These are phyloP conservation scores for Psophia crepitans DNA, from an alignment of 2,113 vertebrate species.

Conservation along the genomic window DNA sequence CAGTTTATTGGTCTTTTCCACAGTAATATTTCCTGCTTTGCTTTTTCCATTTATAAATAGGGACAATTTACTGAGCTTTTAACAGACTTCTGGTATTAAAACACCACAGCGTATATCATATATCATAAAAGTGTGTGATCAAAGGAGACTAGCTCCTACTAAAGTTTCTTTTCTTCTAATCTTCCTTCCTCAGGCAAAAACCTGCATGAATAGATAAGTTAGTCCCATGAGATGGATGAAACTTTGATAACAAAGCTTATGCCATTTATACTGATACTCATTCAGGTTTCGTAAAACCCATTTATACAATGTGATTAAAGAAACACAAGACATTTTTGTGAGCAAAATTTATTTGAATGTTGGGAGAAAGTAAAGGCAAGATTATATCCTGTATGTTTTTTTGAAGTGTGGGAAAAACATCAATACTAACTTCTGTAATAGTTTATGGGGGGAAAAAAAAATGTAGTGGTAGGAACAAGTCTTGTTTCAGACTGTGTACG, in stretches of 20 bases:
- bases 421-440: background rate
- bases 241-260: background rate
- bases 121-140: background rate
- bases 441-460: background rate
- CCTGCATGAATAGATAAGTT: conserved; percentile 26
- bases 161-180: conserved; percentile 31
- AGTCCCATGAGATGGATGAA: background rate
- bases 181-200: conserved; percentile 46
- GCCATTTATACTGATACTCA: background rate
- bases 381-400: background rate
- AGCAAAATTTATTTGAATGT: no score
- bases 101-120: background rate
- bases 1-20: background rate
- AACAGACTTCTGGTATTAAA: background rate
- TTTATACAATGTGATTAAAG: background rate
- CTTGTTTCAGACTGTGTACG: background rate
- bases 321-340: no score
- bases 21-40: background rate
- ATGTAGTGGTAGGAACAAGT: background rate
- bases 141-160: background rate
- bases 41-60: background rate
- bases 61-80: background rate
- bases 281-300: background rate
- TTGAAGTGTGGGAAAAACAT: background rate
- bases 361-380: no score